Conservation (phyloP, 2,113 vertebrate genomes). For the Ciconia stormi region DNA sequence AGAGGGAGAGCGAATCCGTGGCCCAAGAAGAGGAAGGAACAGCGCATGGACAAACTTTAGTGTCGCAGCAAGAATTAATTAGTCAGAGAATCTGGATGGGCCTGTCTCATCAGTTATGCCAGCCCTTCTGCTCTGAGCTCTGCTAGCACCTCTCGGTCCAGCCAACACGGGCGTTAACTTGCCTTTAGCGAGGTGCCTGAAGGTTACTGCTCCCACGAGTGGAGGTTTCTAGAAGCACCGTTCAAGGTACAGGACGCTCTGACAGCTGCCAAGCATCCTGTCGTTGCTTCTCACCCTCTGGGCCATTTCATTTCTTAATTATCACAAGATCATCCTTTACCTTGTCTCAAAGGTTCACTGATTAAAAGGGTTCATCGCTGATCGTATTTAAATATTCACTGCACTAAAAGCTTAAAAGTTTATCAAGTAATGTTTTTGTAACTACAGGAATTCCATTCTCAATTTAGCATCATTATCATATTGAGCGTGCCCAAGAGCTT, state of each 20-base stretch:
- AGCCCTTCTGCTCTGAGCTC: neutral
- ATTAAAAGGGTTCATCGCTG: neutral
- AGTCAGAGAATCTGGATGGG: neutral
- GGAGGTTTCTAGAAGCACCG: neutral
- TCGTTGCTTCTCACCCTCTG: neutral
- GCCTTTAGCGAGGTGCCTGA: neutral
- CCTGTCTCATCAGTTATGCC: neutral
- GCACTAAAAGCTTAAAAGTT: neutral
- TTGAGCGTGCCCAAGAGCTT: neutral
- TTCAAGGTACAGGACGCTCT: neutral
- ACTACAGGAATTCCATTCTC: neutral
- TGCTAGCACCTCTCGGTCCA: neutral
- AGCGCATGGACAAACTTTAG: neutral
- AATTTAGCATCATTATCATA: neutral
- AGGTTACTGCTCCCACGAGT: neutral
- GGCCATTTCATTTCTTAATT: neutral
- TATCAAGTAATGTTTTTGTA: neutral
- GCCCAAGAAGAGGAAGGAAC: neutral
- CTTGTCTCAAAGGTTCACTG: neutral
- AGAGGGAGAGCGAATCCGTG: neutral
- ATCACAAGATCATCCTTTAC: neutral
- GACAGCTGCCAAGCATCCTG: neutral
- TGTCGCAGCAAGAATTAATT: neutral
- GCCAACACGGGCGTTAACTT: neutral
- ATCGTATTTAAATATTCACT: neutral